Evolutionary conservation across 2,888 invertebrate species (phyloP).

Genomic region (Luperina nickerlii): DNA sequence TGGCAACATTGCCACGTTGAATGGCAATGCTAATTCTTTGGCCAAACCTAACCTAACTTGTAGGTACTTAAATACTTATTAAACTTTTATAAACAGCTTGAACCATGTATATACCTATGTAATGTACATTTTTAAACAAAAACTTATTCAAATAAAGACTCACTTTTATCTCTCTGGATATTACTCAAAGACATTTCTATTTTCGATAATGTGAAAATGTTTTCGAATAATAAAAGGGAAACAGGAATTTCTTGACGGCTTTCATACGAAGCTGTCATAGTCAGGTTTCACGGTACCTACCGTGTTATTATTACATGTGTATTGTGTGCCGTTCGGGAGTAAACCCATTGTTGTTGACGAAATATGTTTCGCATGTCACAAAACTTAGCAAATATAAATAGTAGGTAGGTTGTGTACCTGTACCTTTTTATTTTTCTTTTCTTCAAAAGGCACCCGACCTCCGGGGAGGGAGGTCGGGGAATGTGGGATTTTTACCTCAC

Average conservation of each 20-base stretch:
- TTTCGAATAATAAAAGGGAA: constrained; percentile 18
- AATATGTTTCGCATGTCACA: constrained; percentile 5
- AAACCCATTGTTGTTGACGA: constrained; percentile 15
- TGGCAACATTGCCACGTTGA: too few species aligned
- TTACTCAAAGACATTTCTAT: neutral
- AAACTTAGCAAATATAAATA: neutral
- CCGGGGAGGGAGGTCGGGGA: too few species aligned
- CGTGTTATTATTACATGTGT: constrained; percentile 1
- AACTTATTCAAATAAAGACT: neutral
- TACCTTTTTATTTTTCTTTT: too few species aligned
- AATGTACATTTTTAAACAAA: neutral
- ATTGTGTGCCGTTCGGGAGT: constrained; percentile 6
- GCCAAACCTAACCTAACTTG: too few species aligned
- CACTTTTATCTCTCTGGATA: neutral
- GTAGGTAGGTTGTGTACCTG: too few species aligned
- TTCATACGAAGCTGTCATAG: constrained; percentile 21
- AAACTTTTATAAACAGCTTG: neutral
- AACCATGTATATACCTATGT: neutral
- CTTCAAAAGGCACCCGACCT: too few species aligned
- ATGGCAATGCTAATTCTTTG: too few species aligned
- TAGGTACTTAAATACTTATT: too few species aligned
- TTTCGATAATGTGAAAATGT: constrained; percentile 16
- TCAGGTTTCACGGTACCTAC: constrained; percentile 18
- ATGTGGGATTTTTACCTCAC: too few species aligned
- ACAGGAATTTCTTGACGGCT: constrained; percentile 11